These are phyloP conservation scores for Protosalanx chinensis DNA, from an alignment of 2,797 vertebrate genomes.

Conservation along the genomic window DNA sequence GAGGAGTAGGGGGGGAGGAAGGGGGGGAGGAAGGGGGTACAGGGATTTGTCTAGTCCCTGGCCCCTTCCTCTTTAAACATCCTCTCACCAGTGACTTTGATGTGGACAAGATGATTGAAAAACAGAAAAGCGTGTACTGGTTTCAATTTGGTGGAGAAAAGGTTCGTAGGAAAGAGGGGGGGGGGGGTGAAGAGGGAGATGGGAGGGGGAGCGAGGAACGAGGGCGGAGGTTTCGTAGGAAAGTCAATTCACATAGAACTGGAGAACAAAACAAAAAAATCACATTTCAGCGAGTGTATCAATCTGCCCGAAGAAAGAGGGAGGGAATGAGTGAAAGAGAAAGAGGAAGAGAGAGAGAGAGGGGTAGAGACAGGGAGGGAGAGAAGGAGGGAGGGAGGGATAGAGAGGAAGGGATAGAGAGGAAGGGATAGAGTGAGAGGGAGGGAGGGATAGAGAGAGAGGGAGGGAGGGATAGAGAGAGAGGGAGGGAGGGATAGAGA, in stretches of 20 bases:
- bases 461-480: slow-evolving; percentile 39
- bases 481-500: no score
- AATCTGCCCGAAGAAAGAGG: slow-evolving; percentile 59
- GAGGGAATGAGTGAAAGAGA: slow-evolving; percentile 36
- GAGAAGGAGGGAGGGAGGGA: slow-evolving; percentile 15
- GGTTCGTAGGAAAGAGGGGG: slow-evolving; percentile 58
- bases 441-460: no score
- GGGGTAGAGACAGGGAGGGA: slow-evolving; percentile 33
- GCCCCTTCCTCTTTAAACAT: slow-evolving; percentile 59
- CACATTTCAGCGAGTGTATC: slow-evolving; percentile 71
- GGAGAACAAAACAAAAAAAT: slow-evolving; percentile 55
- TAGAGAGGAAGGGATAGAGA: slow-evolving; percentile 27
- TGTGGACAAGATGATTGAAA: slow-evolving; percentile 74
- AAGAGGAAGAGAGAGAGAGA: slow-evolving; percentile 33
- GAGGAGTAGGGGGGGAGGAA: slow-evolving; percentile 40
- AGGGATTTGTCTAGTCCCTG: slow-evolving; percentile 68
- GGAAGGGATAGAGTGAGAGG: no score
- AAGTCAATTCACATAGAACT: slow-evolving; percentile 57
- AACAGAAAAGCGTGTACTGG: slow-evolving; percentile 63
- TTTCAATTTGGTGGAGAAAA: slow-evolving; percentile 65
- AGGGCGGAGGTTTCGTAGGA: slow-evolving; percentile 56
- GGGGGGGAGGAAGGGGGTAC: slow-evolving; percentile 52
- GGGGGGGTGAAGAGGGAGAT: slow-evolving; percentile 28
- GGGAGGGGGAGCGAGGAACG: slow-evolving; percentile 25
- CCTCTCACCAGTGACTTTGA: slow-evolving; percentile 70